A percentile compares a stretch with the other conserved stretches of the same genome.
These are phyloP conservation scores for Clavelina lepadiformis DNA, from an alignment of 23 tunicate genomes.

Conservation along the genomic window DNA sequence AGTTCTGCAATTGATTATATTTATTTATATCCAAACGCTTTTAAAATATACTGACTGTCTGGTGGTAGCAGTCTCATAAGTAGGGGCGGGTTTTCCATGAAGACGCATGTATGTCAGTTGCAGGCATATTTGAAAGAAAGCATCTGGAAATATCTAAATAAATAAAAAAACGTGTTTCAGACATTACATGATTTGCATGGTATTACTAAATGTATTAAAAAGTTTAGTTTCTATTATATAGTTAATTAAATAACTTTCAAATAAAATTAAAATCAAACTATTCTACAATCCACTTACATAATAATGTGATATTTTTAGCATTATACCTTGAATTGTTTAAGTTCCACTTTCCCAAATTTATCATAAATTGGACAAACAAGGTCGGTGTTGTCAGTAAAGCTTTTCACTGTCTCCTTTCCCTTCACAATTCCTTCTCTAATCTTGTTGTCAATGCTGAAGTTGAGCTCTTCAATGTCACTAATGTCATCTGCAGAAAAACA, in stretches of 20 bases:
- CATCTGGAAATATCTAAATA: conserved; percentile 59
- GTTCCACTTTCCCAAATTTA: conserved; percentile 44
- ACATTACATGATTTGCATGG: not conserved
- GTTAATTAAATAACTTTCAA: not conserved
- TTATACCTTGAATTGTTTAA: conserved; percentile 43
- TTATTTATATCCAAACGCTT: not conserved
- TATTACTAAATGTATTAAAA: not conserved
- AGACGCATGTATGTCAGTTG: conserved; percentile 70
- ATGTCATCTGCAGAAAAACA: conserved; percentile 15
- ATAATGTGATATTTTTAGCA: not conserved
- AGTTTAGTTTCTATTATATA: too few relatives aligned
- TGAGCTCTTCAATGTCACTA: conserved; percentile 29
- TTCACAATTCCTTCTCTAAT: conserved; percentile 23
- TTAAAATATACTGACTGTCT: conserved; percentile 36
- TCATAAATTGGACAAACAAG: conserved; percentile 7
- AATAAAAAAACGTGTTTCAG: not conserved
- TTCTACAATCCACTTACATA: too few relatives aligned
- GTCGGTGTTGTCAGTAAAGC: conserved; percentile 6
- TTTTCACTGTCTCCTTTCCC: conserved; percentile 20
- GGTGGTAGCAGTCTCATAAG: conserved; percentile 77
- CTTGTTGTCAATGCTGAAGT: conserved; percentile 38
- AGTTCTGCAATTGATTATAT: too few relatives aligned
- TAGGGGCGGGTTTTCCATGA: conserved; percentile 55
- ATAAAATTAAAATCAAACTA: not conserved
- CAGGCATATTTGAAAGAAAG: conserved; percentile 50